Percentiles rank a stretch among this genome's conserved stretches.
Evolutionary conservation across 2,113 vertebrate species (phyloP).

Genomic region (Alexandromys fortis): DNA sequence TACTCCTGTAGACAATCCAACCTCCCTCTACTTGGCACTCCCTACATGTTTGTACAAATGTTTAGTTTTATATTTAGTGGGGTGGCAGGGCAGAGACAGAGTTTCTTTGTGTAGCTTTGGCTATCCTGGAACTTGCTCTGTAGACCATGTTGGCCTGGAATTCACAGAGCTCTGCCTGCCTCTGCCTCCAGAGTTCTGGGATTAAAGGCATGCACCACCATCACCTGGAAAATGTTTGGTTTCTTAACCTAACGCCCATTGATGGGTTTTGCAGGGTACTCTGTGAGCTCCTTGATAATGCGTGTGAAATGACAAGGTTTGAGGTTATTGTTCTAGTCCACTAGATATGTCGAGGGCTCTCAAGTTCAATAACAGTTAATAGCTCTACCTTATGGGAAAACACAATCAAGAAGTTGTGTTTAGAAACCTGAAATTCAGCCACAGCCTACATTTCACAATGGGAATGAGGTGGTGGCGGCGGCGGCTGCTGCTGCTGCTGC

Average conservation of each 20-base stretch:
- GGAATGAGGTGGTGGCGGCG: not conserved
- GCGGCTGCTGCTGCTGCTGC: not conserved
- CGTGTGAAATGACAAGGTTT: not conserved
- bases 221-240: not conserved
- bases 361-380: slow-evolving; percentile 5
- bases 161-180: not conserved
- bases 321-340: slow-evolving; percentile 6
- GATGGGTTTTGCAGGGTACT: not conserved
- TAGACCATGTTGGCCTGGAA: not conserved
- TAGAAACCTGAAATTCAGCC: slow-evolving; percentile 13
- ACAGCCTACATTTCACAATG: not conserved
- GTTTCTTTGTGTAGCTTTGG: not conserved
- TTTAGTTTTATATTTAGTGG: not conserved
- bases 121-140: not conserved
- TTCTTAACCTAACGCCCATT: not conserved
- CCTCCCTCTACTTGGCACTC: not conserved
- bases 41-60: not conserved
- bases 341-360: slow-evolving; percentile 6
- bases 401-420: not conserved
- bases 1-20: not conserved
- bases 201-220: not conserved
- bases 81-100: not conserved
- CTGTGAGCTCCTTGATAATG: not conserved
- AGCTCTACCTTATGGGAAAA: slow-evolving; percentile 10
- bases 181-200: not conserved